Base-by-base conservation (phyloP, 2,797 vertebrate species). In the Parambassis ranga region DNA sequence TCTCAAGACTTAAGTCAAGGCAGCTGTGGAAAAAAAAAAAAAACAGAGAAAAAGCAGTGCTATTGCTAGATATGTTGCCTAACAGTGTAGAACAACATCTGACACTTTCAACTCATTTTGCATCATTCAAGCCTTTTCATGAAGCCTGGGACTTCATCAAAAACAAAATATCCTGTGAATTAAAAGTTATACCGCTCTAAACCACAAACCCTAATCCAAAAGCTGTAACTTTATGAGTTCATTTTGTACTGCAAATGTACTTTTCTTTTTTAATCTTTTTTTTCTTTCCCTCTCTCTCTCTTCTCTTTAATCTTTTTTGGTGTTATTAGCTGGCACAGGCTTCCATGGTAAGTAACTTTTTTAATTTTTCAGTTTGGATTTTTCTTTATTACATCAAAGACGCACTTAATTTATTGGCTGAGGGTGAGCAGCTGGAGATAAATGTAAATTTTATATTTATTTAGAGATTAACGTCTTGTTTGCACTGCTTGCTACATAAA, bases 51-150 rank as follows among this genome's bases (percentile, higher is more conserved):
- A 30, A 16, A 23, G 59, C 23, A 5, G 55, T 10, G 19, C 38
- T 41, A 41, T 63, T 41, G 23, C 38, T 33, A 58, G 23, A 71
- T 62, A 5, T 50, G 62, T 62, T 32, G 52, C 64, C 52, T 31
- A 18, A 74, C 44, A 55, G 39, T 48, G 42, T n/a, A 18, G 26
- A 73, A 46, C 26, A 70, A 62, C 52, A 55, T 69, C 23, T 61
- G 60, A 71, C 53, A 74, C 67, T 82, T 77, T 75, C 67, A 74
- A 56, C 15, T 38, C 26, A 6, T 48, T 82, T 72, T 82, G 74
- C 65, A 73, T 87, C 71, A 68, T 79, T 71, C 55, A 35, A 52
- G 36, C 23, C 19, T 46, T 72, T 81, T 79, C 10, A 58, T 60
- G 56, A 27, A 11, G 44, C 35, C 52, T 35, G 46, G 30, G 39